These are phyloP conservation scores for Caracal caracal DNA, from an alignment of 2,113 vertebrate genomes.

Conservation along the genomic window DNA sequence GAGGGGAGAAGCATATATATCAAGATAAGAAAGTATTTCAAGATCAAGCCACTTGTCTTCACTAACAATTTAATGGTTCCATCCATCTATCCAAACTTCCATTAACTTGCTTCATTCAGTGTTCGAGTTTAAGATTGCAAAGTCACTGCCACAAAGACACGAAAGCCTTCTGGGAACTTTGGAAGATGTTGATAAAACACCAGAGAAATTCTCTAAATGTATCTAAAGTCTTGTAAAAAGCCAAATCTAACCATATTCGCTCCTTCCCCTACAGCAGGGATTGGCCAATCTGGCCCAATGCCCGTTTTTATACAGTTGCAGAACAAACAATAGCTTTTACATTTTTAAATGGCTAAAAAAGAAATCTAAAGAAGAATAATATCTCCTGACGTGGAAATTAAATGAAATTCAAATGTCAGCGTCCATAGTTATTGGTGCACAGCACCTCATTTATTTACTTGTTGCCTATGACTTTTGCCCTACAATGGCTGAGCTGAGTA, in stretches of 20 bases:
- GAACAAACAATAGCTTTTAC: not conserved
- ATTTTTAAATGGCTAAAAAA: conserved; percentile 6
- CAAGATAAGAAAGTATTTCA: not conserved
- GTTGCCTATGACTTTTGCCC: not conserved
- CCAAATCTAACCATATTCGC: conserved; percentile 73
- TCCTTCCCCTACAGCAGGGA: not conserved
- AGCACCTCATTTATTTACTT: not conserved
- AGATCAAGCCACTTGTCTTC: not conserved
- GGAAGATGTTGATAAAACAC: conserved; percentile 76
- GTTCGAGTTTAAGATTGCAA: conserved; percentile 46
- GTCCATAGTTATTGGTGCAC: not conserved
- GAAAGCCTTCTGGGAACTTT: conserved; percentile 73
- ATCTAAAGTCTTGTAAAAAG: conserved; percentile 81
- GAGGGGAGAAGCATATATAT: not conserved
- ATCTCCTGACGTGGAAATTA: conserved; percentile 13
- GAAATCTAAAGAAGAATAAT: not conserved
- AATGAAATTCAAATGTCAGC: not conserved
- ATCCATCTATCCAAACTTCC: conserved; percentile 77
- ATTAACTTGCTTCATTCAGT: conserved; percentile 7
- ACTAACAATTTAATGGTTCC: conserved; percentile 11
- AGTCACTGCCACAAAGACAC: conserved; percentile 75
- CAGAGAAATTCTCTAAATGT: conserved; percentile 82
- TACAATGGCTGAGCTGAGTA: not conserved
- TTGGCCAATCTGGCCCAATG: not conserved
- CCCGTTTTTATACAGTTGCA: not conserved